Base-by-base conservation (phyloP, 1,140 invertebrate species). In the Scaptodrosophila lebanonensis region DNA sequence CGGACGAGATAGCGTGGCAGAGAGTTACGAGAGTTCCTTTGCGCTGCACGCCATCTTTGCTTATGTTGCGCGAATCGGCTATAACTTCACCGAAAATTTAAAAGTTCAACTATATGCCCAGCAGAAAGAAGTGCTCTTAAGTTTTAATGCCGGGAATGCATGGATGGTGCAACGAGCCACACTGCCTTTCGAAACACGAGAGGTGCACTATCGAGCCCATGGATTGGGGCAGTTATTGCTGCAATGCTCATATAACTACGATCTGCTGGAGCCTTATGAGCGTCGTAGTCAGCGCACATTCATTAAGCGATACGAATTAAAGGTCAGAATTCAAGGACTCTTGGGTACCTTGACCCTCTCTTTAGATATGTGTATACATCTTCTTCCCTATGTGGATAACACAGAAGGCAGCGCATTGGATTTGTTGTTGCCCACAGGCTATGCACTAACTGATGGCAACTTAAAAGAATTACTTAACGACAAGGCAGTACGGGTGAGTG, bases 1-100 rank as follows among this genome's bases (percentile, higher is more conserved):
- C 18, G 32, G n/a, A 0, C 15, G 16, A 20, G 6, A 22, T 6
- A 9, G 1, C 1, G 7, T 3, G 1, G 1, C 3, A 2, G n/a
- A 40, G 0, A 56, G 43, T 38, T 67, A 44, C 29, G 64, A 67
- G 16, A 52, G 38, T 16, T 36, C 42, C 7, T 1, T 64, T 9
- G 64, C 64, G 5, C 9, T 33, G 9, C 13, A 30, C 9, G 60
- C 60, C 1, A 13, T 63, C 13, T 64, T 17, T 30, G 29, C 32
- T 1, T 60, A 53, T 45, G 2, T 47, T 0, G 8, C 3, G 8
- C 17, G 29, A 1, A 27, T 7, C 0, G 2, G 2, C 0, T 0
- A 0, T 6, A 25, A 2, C 39, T n/a, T 12, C n/a, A 17, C n/a
- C 49, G n/a, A n/a, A n/a, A n/a, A n/a, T n/a, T n/a, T n/a, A n/a